These are phyloP conservation scores for Rattus norvegicus DNA, from an alignment of 2,113 vertebrate genomes.

Conservation along the genomic window GRCr8 NC_086031.1:2884001-2884500, in stretches of 20 bases:
- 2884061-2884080: not conserved
- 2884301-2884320: not conserved
- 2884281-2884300: not conserved
- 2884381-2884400: not conserved
- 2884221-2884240: not conserved
- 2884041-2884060: not conserved
- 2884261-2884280: not conserved
- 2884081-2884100: not conserved
- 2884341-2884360: not conserved
- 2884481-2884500: not conserved
- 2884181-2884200: not conserved
- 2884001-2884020: no score
- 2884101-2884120: not conserved
- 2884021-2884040: not conserved
- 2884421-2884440: not conserved
- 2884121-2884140: not conserved
- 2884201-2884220: not conserved
- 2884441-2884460: not conserved
- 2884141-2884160: not conserved
- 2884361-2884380: not conserved
- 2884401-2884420: not conserved
- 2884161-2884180: not conserved
- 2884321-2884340: not conserved
- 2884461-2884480: no score
- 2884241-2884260: not conserved